Evolutionary conservation across 2,113 vertebrate species (phyloP).

Genomic region (Barbus barbus): DNA sequence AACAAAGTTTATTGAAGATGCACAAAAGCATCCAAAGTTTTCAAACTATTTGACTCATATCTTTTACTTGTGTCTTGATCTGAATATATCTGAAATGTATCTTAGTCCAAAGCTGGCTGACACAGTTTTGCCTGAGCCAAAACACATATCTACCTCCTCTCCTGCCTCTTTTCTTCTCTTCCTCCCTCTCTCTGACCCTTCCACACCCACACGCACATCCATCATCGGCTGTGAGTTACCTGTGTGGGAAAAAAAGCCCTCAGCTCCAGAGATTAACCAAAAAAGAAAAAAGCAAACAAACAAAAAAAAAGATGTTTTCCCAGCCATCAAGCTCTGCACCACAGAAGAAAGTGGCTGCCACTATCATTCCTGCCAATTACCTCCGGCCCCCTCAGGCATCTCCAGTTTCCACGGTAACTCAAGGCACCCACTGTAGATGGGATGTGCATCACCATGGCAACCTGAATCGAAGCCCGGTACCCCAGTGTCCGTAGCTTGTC

Average conservation of each 20-base stretch:
- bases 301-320: conserved; percentile 12
- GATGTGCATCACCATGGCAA: conserved; percentile 41
- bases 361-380: conserved; percentile 34
- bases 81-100: background rate
- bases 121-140: background rate
- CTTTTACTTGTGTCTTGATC: background rate
- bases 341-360: conserved; percentile 21
- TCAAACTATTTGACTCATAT: background rate
- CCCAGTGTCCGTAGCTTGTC: conserved; percentile 11
- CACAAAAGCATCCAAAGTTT: background rate
- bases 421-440: conserved; percentile 2
- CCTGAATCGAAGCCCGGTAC: background rate
- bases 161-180: background rate
- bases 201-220: conserved; percentile 16
- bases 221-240: background rate
- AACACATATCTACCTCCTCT: background rate
- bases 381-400: conserved; percentile 38
- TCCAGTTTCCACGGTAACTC: conserved; percentile 45
- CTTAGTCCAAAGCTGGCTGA: background rate
- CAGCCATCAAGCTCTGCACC: conserved; percentile 17
- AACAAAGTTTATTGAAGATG: background rate
- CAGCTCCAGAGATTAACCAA: conserved; percentile 24
- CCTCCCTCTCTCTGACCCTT: background rate
- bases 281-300: conserved; percentile 11
- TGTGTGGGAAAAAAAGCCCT: conserved; percentile 16